phyloP scores from a whole-genome alignment of 2,797 vertebrate species.

The Gymnocypris eckloni region DNA sequence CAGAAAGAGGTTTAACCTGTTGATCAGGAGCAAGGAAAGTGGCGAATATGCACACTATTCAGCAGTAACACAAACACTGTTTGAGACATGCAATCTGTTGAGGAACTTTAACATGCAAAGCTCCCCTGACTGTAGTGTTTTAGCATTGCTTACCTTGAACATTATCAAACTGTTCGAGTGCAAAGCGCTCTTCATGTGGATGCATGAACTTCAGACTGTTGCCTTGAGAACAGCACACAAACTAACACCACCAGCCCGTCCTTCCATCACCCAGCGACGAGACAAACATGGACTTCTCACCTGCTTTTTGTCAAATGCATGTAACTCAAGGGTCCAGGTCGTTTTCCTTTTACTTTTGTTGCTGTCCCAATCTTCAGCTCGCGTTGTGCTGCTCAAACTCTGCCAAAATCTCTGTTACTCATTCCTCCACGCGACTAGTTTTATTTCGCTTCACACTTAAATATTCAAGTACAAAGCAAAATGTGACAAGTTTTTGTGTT shows the following conservation, averaged over 20 bases:
- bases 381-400: not conserved
- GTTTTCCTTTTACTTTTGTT: slow-evolving; percentile 11
- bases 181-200: slow-evolving; percentile 10
- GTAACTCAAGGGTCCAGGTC: not conserved
- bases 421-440: slow-evolving; percentile 3
- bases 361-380: not conserved
- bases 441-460: not conserved
- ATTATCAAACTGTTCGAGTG: not conserved
- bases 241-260: slow-evolving; percentile 62
- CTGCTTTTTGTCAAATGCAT: not conserved
- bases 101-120: not conserved
- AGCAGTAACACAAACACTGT: not conserved
- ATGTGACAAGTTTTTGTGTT: not conserved
- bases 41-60: not conserved
- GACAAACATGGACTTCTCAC: not conserved
- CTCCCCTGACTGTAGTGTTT: not conserved
- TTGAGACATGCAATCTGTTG: not conserved
- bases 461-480: not conserved
- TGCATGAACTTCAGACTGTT: slow-evolving; percentile 63
- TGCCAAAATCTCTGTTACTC: not conserved
- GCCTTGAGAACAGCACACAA: slow-evolving; percentile 71
- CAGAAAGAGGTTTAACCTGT: slow-evolving; percentile 21
- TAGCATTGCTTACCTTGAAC: slow-evolving; percentile 9
- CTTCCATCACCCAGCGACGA: slow-evolving; percentile 63
- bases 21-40: slow-evolving; percentile 14